Base-by-base conservation (phyloP, 2,113 vertebrate species). In the Alexandromys fortis region DNA sequence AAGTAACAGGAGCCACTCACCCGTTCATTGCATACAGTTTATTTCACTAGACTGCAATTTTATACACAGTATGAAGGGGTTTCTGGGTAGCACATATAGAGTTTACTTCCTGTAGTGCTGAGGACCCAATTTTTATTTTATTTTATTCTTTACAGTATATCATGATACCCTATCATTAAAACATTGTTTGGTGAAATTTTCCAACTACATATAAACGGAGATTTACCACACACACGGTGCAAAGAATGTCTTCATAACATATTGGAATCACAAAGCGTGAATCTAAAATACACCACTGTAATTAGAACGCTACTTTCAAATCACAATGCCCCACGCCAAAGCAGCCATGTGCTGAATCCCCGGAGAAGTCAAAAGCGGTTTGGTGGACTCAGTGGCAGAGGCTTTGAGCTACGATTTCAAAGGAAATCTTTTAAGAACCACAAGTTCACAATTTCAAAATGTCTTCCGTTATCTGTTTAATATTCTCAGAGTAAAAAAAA, bases 61-160 rank as follows among this genome's bases (percentile, higher is more conserved):
- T 98, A 98, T 98, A 99, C 98, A 99, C 93, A 98, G 98, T 98
- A 98, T 98, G 98, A 98, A 98, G 97, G 98, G 97, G 95, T 98
- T 98, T 98, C 97, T 96, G 97, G 98, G 89, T 97, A 98, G 97
- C 98, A 98, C 98, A 98, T 97, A 94, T 92, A 98, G 91, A 98
- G 92, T 97, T 96, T 97, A 98, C 96, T 97, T 98, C 97, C 98
- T 30, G 92, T 98, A 98, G 97, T 98, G 98, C 90, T 97, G 97
- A 98, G 98, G 97, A 98, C 97, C 98, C 97, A 82, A 87, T 97
- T 85, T 81, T 86, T 65, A 85, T 88, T 97, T 93, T 96, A 35
- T 81, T 78, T 78, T 76, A 47, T 83, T 97, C 98, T 97, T 98
- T 96, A 98, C 98, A 98, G 98, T 96, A 97, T 98, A 98, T 97